Base-by-base conservation (phyloP, 1,140 invertebrate species). In the Lucilia sericata region DNA sequence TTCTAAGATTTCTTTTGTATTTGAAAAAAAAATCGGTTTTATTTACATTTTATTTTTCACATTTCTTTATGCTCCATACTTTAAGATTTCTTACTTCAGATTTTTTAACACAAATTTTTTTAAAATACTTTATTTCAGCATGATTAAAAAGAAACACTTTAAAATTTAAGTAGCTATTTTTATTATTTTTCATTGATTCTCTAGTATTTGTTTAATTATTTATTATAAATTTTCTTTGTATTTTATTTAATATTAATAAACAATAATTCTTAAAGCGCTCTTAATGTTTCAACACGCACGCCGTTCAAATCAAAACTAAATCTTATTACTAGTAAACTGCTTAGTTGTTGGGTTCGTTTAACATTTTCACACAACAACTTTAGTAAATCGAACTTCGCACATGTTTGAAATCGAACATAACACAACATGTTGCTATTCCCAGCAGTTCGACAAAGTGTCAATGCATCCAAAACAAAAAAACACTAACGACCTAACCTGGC, bases 291-390 rank as follows among this genome's bases (percentile, higher is more conserved):
- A 51, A 21, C 42, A 80, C 42, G 74, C 42, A 80, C 76, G 42
- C 76, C 76, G 76, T 80, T 49, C 76, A 80, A 80, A 80, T 80
- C 42, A 80, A 80, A 80, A 80, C 76, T 80, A 80, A 80, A 80
- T 80, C 76, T 80, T 80, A 42, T 80, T 80, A 49, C 19, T 80
- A 49, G 34, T 78, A 42, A 78, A 5, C 36, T 78, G 75, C 34
- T 70, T 70, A 70, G 65, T 70, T 70, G 65, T 70, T 70, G 65
- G 65, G 65, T 70, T 70, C 65, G 65, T 21, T 70, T n/a, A 30
- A 21, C 8, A 70, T 70, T 70, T 70, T 21, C 65, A 70, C n/a
- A 70, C n/a, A 21, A 70, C 65, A 19, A 70, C 65, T 21, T 70
- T 3, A 70, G n/a, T n/a, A n/a, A n/a, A 8, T 70, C 65, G n/a